phyloP scores from a whole-genome alignment of 2,113 vertebrate species.

The Eidolon helvum region DNA sequence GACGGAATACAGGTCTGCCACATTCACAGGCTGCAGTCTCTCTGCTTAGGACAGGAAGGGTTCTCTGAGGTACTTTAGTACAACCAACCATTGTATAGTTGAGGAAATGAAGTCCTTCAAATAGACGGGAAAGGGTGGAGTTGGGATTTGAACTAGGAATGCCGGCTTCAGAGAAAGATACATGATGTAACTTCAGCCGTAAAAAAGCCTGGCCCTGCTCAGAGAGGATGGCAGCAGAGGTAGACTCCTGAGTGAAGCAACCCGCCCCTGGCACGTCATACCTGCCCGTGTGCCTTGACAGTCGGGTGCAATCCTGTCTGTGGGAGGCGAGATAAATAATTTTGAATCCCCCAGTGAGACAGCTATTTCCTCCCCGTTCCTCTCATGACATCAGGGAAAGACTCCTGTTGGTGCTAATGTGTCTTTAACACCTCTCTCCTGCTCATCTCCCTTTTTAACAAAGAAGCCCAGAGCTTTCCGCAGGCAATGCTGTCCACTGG shows the following conservation, averaged over 20 bases:
- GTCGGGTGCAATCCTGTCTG: background rate
- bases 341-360: background rate
- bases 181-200: background rate
- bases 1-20: background rate
- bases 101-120: background rate
- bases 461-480: background rate
- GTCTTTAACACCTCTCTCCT: background rate
- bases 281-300: no score
- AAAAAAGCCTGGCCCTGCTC: background rate
- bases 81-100: background rate
- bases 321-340: background rate
- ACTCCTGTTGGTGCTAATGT: background rate
- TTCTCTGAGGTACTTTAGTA: background rate
- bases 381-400: background rate
- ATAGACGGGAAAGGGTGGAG: background rate
- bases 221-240: background rate
- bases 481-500: background rate
- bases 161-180: background rate
- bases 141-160: background rate
- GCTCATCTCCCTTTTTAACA: background rate
- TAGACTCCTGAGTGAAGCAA: accelerated
- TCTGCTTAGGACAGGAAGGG: background rate
- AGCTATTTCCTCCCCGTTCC: background rate
- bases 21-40: background rate
- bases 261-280: accelerated